Conservation (phyloP, 1,140 invertebrate species). For the Drosophila jambulina region DNA sequence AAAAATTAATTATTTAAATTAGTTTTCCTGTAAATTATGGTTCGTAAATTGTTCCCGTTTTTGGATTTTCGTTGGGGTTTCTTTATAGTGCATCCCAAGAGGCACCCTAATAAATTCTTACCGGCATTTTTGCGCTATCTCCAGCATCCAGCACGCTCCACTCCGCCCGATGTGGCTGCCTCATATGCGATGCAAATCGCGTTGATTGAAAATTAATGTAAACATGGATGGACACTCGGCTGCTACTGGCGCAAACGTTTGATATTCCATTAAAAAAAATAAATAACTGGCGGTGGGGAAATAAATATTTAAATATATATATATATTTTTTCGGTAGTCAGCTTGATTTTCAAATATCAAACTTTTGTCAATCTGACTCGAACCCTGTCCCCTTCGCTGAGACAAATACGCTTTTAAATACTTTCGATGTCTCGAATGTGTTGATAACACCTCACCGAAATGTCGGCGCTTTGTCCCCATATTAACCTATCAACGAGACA, state of each 20-base stretch:
- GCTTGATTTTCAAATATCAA: constrained; percentile 51
- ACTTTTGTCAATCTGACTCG: not conserved
- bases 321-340: constrained; percentile 64
- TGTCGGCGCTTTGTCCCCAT: constrained; percentile 37
- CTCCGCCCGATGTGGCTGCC: constrained; percentile 16
- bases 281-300: not conserved
- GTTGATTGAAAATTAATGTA: constrained; percentile 81
- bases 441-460: constrained; percentile 53
- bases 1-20: constrained; percentile 7
- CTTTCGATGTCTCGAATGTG: constrained; percentile 46
- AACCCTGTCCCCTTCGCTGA: constrained; percentile 1
- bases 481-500: constrained; percentile 35
- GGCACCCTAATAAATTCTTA: constrained; percentile 10
- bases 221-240: constrained; percentile 61
- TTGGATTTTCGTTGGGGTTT: not conserved
- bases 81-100: constrained; percentile 6
- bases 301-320: not conserved
- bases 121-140: constrained; percentile 16
- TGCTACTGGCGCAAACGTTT: constrained; percentile 43
- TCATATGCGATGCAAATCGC: constrained; percentile 72
- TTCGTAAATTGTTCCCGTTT: not conserved
- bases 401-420: constrained; percentile 75
- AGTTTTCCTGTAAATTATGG: not conserved
- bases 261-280: constrained; percentile 40
- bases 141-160: constrained; percentile 14